Evolutionary conservation across 1,140 invertebrate species (phyloP).

Genomic region (Venturia canescens): DNA sequence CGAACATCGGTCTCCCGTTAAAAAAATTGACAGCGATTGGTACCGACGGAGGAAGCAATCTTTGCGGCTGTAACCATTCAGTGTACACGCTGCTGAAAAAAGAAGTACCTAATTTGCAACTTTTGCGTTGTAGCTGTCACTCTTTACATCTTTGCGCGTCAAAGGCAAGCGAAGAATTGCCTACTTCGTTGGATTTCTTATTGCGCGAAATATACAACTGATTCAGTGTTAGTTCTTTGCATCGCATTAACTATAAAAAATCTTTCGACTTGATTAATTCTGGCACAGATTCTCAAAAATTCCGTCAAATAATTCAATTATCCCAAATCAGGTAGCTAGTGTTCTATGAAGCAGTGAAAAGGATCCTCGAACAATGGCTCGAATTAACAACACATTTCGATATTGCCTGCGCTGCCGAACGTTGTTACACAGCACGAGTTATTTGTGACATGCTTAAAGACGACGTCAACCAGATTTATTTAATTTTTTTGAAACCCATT

Average conservation of each 20-base stretch:
- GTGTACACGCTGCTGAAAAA: conserved; percentile 57
- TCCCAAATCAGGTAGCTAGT: conserved; percentile 69
- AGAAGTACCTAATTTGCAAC: conserved; percentile 43
- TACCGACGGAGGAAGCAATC: conserved; percentile 62
- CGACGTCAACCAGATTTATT: conserved; percentile 52
- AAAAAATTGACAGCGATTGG: conserved; percentile 64
- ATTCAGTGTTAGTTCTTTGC: conserved; percentile 56
- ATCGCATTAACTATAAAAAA: conserved; percentile 56
- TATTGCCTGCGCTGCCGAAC: conserved; percentile 51
- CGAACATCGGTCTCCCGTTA: conserved; percentile 45
- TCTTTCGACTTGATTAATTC: conserved; percentile 63
- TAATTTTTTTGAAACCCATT: conserved; percentile 53
- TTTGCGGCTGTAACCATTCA: conserved; percentile 54
- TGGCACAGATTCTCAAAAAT: conserved; percentile 59
- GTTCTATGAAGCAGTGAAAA: conserved; percentile 56
- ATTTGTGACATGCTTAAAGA: conserved; percentile 58
- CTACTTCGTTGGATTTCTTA: conserved; percentile 66
- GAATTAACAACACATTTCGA: conserved; percentile 67
- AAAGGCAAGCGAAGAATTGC: conserved; percentile 54
- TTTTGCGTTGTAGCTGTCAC: conserved; percentile 50
- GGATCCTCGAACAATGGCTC: conserved; percentile 66
- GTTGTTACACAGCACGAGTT: conserved; percentile 57
- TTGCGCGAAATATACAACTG: conserved; percentile 67
- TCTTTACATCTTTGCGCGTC: conserved; percentile 60
- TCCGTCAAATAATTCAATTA: conserved; percentile 65